These are phyloP conservation scores for Eciton burchellii DNA, from an alignment of 1,140 invertebrate genomes.

Conservation along the genomic window DNA sequence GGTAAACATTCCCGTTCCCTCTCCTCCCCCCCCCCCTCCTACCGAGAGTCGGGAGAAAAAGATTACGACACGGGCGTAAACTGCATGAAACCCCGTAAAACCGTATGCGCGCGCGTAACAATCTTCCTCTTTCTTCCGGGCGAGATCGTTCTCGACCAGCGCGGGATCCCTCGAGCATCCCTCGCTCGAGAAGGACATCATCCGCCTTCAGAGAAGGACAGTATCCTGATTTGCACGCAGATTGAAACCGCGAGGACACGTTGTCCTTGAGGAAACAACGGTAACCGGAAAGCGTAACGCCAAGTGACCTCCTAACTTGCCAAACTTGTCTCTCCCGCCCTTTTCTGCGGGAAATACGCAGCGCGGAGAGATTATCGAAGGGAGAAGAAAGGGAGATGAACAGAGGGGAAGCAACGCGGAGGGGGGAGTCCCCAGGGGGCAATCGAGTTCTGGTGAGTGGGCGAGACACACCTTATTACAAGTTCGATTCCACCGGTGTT, in stretches of 20 bases:
- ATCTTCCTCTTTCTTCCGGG: no score
- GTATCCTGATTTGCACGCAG: constrained; percentile 29
- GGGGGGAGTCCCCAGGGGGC: constrained; percentile 70
- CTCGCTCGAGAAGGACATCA: no score
- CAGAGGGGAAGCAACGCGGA: constrained; percentile 20
- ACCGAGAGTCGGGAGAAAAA: no score
- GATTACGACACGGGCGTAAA: no score
- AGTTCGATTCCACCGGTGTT: constrained; percentile 81
- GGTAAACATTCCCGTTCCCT: background rate
- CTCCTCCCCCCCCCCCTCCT: background rate
- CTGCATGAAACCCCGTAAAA: no score
- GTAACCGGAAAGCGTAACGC: constrained; percentile 46
- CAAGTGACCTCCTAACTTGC: constrained; percentile 50
- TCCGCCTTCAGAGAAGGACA: background rate
- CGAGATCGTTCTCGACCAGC: constrained; percentile 13
- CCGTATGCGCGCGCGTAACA: no score
- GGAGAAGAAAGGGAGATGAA: constrained; percentile 2
- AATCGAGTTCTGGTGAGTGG: constrained; percentile 73
- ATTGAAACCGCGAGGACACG: constrained; percentile 43
- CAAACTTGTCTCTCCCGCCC: background rate
- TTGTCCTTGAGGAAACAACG: constrained; percentile 33
- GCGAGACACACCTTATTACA: constrained; percentile 79
- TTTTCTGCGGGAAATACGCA: constrained; percentile 40
- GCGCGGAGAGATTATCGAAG: constrained; percentile 58
- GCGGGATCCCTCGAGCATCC: no score